Conservation (phyloP, 2,797 vertebrate species). For the Lindbergichthys nudifrons region DNA sequence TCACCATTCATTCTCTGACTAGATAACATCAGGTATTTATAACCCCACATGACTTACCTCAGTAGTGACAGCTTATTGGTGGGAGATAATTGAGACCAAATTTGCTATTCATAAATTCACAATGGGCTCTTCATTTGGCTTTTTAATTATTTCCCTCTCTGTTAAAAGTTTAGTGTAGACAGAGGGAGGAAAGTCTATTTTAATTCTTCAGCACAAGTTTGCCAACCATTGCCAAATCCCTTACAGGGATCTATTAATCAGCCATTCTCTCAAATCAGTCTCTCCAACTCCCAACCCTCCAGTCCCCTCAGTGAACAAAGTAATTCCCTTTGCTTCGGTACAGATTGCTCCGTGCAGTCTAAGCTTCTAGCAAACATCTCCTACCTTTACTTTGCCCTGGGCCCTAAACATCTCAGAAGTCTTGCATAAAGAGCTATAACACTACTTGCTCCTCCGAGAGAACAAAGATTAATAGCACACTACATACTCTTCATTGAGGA, state of each 20-base stretch:
- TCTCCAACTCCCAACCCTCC: constrained; percentile 38
- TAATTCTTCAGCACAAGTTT: constrained; percentile 37
- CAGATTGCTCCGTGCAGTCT: constrained; percentile 41
- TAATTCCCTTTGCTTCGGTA: constrained; percentile 40
- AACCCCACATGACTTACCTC: constrained; percentile 63
- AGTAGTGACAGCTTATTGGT: constrained; percentile 58
- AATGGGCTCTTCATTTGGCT: constrained; percentile 52
- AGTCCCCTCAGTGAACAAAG: constrained; percentile 52
- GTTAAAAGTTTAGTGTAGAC: constrained; percentile 60
- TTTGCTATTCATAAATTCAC: constrained; percentile 71
- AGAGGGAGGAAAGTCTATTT: constrained; percentile 32
- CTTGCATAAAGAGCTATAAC: constrained; percentile 28
- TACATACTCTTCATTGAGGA: constrained; percentile 35
- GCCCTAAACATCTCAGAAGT: constrained; percentile 32
- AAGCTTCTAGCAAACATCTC: constrained; percentile 56
- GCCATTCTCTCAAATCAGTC: constrained; percentile 57
- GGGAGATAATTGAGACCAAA: constrained; percentile 63
- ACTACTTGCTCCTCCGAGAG: constrained; percentile 23
- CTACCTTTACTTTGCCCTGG: constrained; percentile 49
- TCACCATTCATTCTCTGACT: constrained; percentile 53
- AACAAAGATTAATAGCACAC: constrained; percentile 57
- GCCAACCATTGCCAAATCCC: constrained; percentile 36
- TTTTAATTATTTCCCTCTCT: constrained; percentile 60
- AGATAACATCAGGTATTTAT: constrained; percentile 59
- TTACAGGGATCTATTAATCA: constrained; percentile 38